Base-by-base conservation (phyloP, 2,888 invertebrate genomes). In the Isotomurus palustris region DNA sequence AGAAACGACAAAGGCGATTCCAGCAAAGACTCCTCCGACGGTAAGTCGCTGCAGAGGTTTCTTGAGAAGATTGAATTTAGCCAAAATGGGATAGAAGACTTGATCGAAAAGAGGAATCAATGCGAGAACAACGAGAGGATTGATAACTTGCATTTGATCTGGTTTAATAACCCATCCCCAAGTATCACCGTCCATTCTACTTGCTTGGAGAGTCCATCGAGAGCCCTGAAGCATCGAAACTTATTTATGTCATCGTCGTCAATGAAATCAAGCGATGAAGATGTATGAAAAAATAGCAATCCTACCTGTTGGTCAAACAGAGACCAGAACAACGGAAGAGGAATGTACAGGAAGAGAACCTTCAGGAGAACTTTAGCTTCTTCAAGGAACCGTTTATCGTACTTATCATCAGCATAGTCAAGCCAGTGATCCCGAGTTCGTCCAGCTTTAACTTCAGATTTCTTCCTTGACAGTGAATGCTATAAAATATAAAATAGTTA, bases 321-420 rank as follows among this genome's bases (percentile, higher is more conserved):
- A 1, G 88, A 86, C 89, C 89, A 91, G 76, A 89, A 91, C 56
- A 90, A 78, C 0, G 88, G 87, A 48, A 88, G 77, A 0, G 89
- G 89, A 1, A 87, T 75, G 71, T 84, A 88, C 48, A 88, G 75
- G 59, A 83, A 79, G 19, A 87, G 75, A 47, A 88, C 83, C 12
- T 82, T 80, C 67, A 83, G 80, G 2, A 87, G 82, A 10, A 80
- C 77, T 72, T 86, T 85, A 77, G 87, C 84, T 69, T 88, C 88
- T 2, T 79, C 74, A 0, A 88, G 82, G 47, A 87, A 77, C 69
- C 81, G 81, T 36, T 74, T 75, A 5, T 82, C 81, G 72, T 81
- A 88, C 72, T 82, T 81, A 14, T 82, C 82, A 17, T 79, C 77
- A 1, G 88, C 84, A 72, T 83, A 80, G 71, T 89, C 85, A 61